Conservation (phyloP, 2,113 vertebrate genomes). For the Amia ocellicauda region DNA sequence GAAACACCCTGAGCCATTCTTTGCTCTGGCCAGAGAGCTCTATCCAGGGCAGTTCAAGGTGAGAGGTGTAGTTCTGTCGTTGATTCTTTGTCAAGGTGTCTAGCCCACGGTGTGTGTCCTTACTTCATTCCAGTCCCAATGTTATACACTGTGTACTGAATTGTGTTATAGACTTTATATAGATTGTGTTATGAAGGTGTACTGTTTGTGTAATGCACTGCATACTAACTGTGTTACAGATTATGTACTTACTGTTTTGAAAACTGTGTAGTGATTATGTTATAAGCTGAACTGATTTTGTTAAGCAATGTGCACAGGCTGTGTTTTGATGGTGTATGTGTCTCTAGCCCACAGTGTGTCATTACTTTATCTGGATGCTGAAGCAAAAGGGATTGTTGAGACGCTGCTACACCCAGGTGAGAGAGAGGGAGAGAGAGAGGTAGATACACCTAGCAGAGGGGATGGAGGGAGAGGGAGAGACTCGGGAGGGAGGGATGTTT, state of each 20-base stretch:
- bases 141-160: too few relatives aligned
- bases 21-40: constrained; percentile 81
- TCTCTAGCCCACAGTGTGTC: constrained; percentile 79
- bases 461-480: too few relatives aligned
- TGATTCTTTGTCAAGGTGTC: constrained; percentile 4
- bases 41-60: constrained; percentile 94
- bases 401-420: constrained; percentile 87
- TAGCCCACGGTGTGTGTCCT: too few relatives aligned
- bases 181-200: neutral
- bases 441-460: too few relatives aligned
- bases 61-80: constrained; percentile 39
- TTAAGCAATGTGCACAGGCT: neutral
- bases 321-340: neutral
- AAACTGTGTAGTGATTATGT: constrained; percentile 3
- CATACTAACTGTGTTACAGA: too few relatives aligned
- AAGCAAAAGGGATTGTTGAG: constrained; percentile 81
- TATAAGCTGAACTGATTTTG: neutral
- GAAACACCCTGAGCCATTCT: constrained; percentile 90
- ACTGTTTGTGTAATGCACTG: neutral
- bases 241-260: neutral
- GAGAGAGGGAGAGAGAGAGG: neutral
- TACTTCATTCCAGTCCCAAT: too few relatives aligned
- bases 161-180: too few relatives aligned
- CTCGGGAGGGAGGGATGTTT: too few relatives aligned
- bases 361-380: constrained; percentile 88